Conservation (phyloP, 2,888 invertebrate species). For the Amblyjoppa fuscipennis region DNA sequence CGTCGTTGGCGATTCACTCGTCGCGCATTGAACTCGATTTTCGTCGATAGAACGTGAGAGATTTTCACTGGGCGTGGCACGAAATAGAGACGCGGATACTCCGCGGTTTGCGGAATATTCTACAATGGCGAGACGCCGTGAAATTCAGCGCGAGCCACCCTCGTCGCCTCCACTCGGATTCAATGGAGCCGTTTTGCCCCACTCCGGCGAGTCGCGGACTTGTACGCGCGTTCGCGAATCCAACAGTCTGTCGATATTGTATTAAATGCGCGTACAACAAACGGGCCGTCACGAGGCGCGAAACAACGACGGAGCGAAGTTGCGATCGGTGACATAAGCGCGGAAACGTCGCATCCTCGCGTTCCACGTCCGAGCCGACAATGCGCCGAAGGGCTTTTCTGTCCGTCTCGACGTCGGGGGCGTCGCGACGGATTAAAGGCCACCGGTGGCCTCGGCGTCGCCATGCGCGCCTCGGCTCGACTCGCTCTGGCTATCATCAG, state of each 20-base stretch:
- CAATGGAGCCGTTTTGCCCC: background rate
- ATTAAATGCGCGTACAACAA: conserved; percentile 10
- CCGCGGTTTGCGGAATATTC: background rate
- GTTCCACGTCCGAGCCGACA: conserved; percentile 59
- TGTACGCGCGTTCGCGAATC: background rate
- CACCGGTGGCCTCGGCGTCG: conserved; percentile 78
- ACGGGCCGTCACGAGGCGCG: conserved; percentile 24
- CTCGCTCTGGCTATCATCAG: conserved; percentile 75
- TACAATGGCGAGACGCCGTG: background rate
- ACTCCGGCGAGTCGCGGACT: background rate
- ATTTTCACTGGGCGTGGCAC: conserved; percentile 63
- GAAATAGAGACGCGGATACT: conserved; percentile 22
- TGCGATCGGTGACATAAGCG: conserved; percentile 23
- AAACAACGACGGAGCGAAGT: background rate
- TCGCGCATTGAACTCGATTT: background rate
- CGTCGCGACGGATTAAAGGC: conserved; percentile 81
- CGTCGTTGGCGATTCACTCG: conserved; percentile 32
- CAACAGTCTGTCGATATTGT: background rate
- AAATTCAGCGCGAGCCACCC: conserved; percentile 8
- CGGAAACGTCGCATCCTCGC: conserved; percentile 38
- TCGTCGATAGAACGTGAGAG: conserved; percentile 8
- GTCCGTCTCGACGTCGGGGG: conserved; percentile 74
- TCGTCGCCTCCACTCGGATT: conserved; percentile 22
- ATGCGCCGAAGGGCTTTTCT: conserved; percentile 68
- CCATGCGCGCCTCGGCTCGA: conserved; percentile 76